Conservation (phyloP, 2,888 invertebrate genomes). For the Micoletzkya japonica region DNA sequence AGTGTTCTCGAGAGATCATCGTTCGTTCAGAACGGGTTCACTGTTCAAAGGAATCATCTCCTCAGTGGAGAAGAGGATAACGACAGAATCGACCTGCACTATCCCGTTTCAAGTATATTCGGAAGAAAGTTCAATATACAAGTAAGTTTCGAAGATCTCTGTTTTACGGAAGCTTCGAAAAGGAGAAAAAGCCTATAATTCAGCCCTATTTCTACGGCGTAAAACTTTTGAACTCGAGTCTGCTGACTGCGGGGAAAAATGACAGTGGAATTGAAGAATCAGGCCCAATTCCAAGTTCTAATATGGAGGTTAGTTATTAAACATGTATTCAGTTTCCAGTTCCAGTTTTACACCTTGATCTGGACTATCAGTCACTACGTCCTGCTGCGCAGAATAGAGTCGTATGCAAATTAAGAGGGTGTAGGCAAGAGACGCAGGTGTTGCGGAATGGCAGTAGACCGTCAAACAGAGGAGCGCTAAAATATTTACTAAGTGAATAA, state of each 20-base stretch:
- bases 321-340: no score
- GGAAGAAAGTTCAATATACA: constrained; percentile 52
- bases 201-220: constrained; percentile 60
- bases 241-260: background rate
- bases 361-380: no score
- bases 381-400: no score
- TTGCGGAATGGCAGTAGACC: no score
- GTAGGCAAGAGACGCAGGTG: no score
- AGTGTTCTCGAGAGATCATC: no score
- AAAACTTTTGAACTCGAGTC: constrained; percentile 30
- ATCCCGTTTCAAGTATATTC: constrained; percentile 54
- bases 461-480: no score
- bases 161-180: background rate
- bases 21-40: constrained; percentile 31
- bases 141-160: constrained; percentile 27
- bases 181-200: background rate
- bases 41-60: constrained; percentile 26
- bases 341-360: no score
- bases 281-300: constrained; percentile 29
- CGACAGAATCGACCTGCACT: constrained; percentile 46
- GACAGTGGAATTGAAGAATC: background rate
- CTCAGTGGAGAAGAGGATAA: constrained; percentile 28
- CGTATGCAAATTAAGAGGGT: no score
- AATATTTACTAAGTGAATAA: no score
- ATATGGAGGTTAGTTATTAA: constrained; percentile 44